Evolutionary conservation across 1,140 invertebrate species (phyloP).

Genomic region (Argopecten irradians): DNA sequence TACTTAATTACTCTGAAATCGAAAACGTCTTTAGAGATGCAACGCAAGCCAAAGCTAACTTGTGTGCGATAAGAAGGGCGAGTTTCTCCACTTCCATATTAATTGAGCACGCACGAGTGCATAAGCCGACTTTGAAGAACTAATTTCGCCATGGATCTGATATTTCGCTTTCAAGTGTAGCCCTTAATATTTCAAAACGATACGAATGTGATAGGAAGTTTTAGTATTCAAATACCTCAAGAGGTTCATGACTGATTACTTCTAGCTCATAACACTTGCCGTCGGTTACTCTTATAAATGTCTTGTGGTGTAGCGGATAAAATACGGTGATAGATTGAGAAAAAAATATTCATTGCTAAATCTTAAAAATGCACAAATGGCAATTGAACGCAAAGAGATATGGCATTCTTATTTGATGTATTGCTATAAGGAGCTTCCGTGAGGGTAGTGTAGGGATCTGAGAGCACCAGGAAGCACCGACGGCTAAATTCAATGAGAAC

Average conservation of each 20-base stretch:
- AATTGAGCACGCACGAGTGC: conserved; percentile 14
- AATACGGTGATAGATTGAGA: not conserved
- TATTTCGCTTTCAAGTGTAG: conserved; percentile 17
- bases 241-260: not conserved
- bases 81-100: not conserved
- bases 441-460: not conserved
- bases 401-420: not conserved
- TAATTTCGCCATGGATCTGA: conserved; percentile 3
- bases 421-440: not conserved
- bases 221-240: not conserved
- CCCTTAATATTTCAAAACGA: conserved; percentile 18
- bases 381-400: not conserved
- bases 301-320: not conserved
- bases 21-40: conserved; percentile 1
- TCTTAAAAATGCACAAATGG: not conserved
- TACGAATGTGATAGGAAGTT: not conserved
- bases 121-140: not conserved
- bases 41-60: not conserved
- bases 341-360: not conserved
- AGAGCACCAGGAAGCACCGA: too few species aligned
- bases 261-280: not conserved
- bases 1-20: not conserved
- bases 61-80: not conserved
- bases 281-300: not conserved
- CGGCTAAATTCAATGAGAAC: too few species aligned